Evolutionary conservation across 2,888 invertebrate species (phyloP).

Genomic region (Drosophila birchii): DNA sequence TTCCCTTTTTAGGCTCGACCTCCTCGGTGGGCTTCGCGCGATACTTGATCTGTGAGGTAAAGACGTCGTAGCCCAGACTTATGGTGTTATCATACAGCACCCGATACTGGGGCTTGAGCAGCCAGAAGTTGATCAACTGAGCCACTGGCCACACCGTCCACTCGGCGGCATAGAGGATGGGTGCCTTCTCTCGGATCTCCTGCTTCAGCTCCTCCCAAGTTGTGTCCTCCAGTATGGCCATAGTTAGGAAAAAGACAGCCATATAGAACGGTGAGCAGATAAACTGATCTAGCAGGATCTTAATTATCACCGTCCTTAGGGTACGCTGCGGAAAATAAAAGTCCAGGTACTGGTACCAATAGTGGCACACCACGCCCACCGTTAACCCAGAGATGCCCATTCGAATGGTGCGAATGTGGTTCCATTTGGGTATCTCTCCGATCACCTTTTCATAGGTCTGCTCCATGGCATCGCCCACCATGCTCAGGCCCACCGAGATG

Average conservation of each 20-base stretch:
- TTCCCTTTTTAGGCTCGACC: background rate
- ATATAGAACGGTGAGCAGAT: conserved; percentile 93
- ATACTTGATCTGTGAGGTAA: conserved; percentile 91
- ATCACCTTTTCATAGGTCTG: conserved; percentile 90
- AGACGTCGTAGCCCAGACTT: conserved; percentile 93
- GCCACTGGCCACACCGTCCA: conserved; percentile 97
- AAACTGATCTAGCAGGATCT: conserved; percentile 92
- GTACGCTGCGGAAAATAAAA: conserved; percentile 88
- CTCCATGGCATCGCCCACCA: conserved; percentile 91
- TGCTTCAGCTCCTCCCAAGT: conserved; percentile 87
- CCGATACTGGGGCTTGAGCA: conserved; percentile 91
- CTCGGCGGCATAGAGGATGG: conserved; percentile 91
- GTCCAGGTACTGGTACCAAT: conserved; percentile 93
- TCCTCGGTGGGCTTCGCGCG: conserved; percentile 40
- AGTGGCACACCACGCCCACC: conserved; percentile 92
- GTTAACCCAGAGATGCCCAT: conserved; percentile 91
- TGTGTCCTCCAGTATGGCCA: conserved; percentile 89
- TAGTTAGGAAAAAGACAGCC: conserved; percentile 89
- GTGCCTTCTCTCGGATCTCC: conserved; percentile 90
- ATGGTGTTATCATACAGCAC: conserved; percentile 93
- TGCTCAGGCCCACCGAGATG: conserved; percentile 90
- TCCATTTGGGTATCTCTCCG: conserved; percentile 86
- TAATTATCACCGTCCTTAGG: conserved; percentile 88
- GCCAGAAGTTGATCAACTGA: conserved; percentile 94
- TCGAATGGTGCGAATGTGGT: conserved; percentile 87